These are phyloP conservation scores for Synchiropus splendidus DNA, from an alignment of 2,113 vertebrate species.

Conservation along the genomic window DNA sequence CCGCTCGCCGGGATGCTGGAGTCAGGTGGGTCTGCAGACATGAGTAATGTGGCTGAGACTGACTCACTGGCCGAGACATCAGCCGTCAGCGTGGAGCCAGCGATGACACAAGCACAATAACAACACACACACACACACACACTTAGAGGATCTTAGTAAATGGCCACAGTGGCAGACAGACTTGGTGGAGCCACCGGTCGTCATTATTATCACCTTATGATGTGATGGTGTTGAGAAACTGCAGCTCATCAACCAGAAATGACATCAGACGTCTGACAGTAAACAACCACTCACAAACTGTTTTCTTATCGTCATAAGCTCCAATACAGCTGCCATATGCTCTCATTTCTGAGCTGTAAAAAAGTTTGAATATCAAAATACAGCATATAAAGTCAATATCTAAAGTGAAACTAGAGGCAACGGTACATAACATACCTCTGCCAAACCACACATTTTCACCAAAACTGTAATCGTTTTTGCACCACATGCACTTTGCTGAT, in stretches of 20 bases:
- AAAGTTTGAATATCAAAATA: too few relatives aligned
- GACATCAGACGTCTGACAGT: constrained; percentile 40
- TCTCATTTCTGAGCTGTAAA: too few relatives aligned
- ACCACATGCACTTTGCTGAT: too few relatives aligned
- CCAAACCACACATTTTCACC: too few relatives aligned
- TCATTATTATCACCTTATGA: constrained; percentile 33
- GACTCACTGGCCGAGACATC: constrained; percentile 50
- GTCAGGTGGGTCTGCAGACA: constrained; percentile 56
- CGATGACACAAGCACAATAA: constrained; percentile 41
- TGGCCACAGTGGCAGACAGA: constrained; percentile 31
- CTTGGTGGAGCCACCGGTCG: constrained; percentile 34
- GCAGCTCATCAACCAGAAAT: constrained; percentile 24
- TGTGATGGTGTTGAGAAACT: constrained; percentile 26
- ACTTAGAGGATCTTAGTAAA: constrained; percentile 12
- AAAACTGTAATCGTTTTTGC: too few relatives aligned
- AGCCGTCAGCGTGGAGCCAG: constrained; percentile 59
- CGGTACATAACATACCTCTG: too few relatives aligned
- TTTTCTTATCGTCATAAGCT: too few relatives aligned
- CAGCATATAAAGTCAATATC: too few relatives aligned
- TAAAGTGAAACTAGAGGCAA: too few relatives aligned
- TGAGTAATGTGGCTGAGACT: constrained; percentile 56
- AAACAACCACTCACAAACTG: constrained; percentile 12
- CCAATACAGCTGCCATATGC: too few relatives aligned
- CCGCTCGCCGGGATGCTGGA: constrained; percentile 19
- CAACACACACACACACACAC: constrained; percentile 15